Base-by-base conservation (phyloP, 2,113 vertebrate genomes). In the Thymallus thymallus region DNA sequence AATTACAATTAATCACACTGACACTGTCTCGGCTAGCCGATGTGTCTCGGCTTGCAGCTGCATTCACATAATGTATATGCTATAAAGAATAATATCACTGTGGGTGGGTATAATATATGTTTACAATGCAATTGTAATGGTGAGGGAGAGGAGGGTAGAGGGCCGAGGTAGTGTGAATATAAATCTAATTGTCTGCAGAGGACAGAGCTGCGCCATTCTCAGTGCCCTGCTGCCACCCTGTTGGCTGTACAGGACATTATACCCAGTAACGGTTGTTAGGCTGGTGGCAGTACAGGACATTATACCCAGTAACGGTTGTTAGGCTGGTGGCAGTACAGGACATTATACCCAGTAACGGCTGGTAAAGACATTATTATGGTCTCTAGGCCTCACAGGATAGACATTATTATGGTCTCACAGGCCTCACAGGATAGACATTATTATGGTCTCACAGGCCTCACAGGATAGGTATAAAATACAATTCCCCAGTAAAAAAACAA, bases 31-130 rank as follows among this genome's bases (percentile, higher is more conserved):
- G 26, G 14, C 58, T 20, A n/a, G 20, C n/a, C n/a, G 18, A 32
- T 66, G 30, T 66, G 64, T 32, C 29, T 66, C 24, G 22, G 48
- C 73, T 69, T 66, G 7, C 66, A 68, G 48, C 32, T 77, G 60
- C 24, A 29, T 45, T 14, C 70, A 45, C 51, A 13, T 45, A 26
- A 29, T 35, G 16, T 41, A 41, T 29, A 14, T 18, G 24, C 29
- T 7, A 35, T 20, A 64, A 66, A n/a, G 14, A 41, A 61, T 24
- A 13, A 71, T 48, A 56, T n/a, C 32, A 22, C 1, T 1, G n/a
- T 61, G 58, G 46, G 69, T 41, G 63, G 68, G 46, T 71, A 2
- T 30, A 30, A 32, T 30, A 3, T 29, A 9, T 41, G 30, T 66
- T 16, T 66, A 66, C 64, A 35, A 30, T 64, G 62, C 62, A 29